Evolutionary conservation across 2,888 invertebrate genomes (phyloP), one percentile per base, ranked within the genome.

Genomic region (Philopedon plagiatum): DNA sequence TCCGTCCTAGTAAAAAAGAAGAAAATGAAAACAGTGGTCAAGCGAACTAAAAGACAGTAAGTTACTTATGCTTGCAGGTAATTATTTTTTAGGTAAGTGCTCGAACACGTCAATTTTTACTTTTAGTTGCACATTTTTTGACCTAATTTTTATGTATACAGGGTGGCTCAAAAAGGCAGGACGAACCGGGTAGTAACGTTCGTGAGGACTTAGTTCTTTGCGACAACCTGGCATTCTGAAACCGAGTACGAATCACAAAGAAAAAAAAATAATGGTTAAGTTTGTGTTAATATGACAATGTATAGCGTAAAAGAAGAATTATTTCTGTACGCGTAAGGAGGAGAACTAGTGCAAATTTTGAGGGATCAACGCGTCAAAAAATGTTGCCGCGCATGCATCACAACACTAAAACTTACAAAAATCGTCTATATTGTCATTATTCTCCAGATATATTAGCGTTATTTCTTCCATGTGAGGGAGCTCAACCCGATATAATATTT

Each of bases 381-480:
- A 71, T 71, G 68, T 75, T 74, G 75, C 74, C 82, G 82, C 82
- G n/a, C 85, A 85, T 85, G 86, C 90, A 90, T 77, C 90, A 89
- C 90, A 86, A 90, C 90, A 90, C 75, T 75, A 75, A 75, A 71
- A 75, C 90, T 90, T 90, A 90, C 90, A 89, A 87, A 85, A 84
- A 83, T 86, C 85, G 83, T 87, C 88, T 84, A 82, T 83, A 86
- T 86, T 86, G 83, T 86, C 86, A 89, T 91, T 91, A 92, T 94
- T 93, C 92, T 94, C 94, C 93, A 94, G 92, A 93, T 94, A 94
- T 90, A 94, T 94, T 91, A 94, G 92, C 88, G 94, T 94, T 89
- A 94, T 93, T 91, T 94, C 94, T 92, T 94, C 94, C 94, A 94
- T 93, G 92, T 94, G 92, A 88, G 94, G 94, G 90, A 94, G 93